Percentiles rank a stretch among this genome's conserved stretches.
Conservation (phyloP, 2,797 vertebrate species). For the Hirundo rustica region DNA sequence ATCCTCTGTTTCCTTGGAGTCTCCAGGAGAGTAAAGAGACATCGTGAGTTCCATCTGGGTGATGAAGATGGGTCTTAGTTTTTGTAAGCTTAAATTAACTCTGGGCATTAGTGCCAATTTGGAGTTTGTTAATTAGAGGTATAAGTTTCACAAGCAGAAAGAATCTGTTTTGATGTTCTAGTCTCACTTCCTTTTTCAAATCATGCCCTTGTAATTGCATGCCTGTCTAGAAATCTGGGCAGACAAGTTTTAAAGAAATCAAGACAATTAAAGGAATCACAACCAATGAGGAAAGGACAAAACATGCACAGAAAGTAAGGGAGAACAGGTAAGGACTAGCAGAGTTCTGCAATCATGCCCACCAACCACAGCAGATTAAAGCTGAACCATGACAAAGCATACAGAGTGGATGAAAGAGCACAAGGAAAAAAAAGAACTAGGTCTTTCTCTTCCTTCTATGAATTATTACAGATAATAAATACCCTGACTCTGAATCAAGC, state of each 20-base stretch:
- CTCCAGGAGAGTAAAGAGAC: background rate
- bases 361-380: background rate
- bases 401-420: background rate
- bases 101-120: background rate
- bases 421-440: background rate
- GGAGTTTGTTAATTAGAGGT: slow-evolving; percentile 9
- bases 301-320: background rate
- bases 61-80: background rate
- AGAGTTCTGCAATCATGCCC: background rate
- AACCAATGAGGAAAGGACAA: background rate
- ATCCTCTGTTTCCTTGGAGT: background rate
- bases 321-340: background rate
- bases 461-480: background rate
- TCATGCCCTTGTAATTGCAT: background rate
- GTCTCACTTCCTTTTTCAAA: background rate
- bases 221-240: background rate
- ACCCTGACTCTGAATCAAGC: background rate
- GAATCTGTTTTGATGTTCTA: background rate
- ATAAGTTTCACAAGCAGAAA: slow-evolving; percentile 11
- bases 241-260: background rate
- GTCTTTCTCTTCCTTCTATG: background rate
- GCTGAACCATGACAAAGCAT: background rate
- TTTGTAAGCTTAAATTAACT: slow-evolving; percentile 4
- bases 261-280: background rate
- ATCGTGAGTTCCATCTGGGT: background rate